phyloP scores from a whole-genome alignment of 2,113 vertebrate genomes.

The Romanogobio albipinnatus region DNA sequence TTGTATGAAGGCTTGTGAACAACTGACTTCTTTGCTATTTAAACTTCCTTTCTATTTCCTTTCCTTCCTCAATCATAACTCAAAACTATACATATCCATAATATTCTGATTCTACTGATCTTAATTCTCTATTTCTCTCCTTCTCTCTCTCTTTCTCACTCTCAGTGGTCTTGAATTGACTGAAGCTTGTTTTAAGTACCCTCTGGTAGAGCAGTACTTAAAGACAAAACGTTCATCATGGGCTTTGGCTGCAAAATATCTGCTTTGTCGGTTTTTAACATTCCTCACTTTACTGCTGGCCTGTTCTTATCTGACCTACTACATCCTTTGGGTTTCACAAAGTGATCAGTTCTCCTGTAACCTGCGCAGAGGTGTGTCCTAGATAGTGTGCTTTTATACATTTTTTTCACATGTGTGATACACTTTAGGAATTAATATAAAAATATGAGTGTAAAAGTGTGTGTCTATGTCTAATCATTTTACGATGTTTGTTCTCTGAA shows the following conservation, averaged over 20 bases:
- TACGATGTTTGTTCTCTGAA: not conserved
- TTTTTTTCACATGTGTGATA: too few relatives aligned
- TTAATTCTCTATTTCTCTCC: not conserved
- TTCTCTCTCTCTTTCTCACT: conserved; percentile 41
- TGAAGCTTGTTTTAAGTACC: conserved; percentile 90
- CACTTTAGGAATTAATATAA: not conserved
- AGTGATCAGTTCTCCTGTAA: conserved; percentile 90
- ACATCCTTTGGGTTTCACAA: conserved; percentile 86
- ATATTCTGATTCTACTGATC: not conserved
- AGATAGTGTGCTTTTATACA: not conserved
- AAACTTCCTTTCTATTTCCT: not conserved
- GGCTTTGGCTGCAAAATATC: conserved; percentile 83
- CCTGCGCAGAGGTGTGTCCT: conserved; percentile 80
- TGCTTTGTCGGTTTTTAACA: conserved; percentile 81
- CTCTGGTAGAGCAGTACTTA: conserved; percentile 93
- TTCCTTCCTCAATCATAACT: not conserved
- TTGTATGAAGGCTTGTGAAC: not conserved
- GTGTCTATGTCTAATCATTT: not conserved
- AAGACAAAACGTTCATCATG: conserved; percentile 85
- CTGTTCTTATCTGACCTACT: conserved; percentile 87
- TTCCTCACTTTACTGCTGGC: conserved; percentile 81
- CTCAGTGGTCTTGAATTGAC: conserved; percentile 83
- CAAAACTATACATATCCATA: not conserved
- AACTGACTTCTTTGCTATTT: not conserved
- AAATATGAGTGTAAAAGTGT: not conserved